Base-by-base conservation (phyloP, 2,797 vertebrate genomes). In the Sebastes oblongus region DNA sequence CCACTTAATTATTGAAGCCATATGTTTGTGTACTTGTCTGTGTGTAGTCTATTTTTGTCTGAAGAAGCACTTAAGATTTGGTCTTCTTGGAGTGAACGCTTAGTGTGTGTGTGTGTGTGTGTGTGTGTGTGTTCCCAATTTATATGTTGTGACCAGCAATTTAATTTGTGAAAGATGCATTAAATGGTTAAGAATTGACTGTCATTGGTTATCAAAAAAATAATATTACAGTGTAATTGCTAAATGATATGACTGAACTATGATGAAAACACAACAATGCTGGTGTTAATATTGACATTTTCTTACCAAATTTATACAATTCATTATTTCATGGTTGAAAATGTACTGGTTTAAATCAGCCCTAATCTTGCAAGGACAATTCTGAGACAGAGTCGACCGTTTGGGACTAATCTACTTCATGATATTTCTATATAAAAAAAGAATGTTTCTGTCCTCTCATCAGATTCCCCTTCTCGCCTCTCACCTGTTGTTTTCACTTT, bases 1-100 rank as follows among this genome's bases (percentile, higher is more conserved):
- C 72, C 79, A 56, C 62, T 89, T 90, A 81, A 89, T 91, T 84
- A 93, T 86, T 80, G 54, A 85, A 74, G 75, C 46, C 12, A 13
- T 60, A 66, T 77, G 52, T 82, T 32, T 77, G 68, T 77, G 60
- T 12, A 25, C 3, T 3, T 72, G 55, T 77, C 10, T 64, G 14
- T 64, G 72, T 81, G 72, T 12, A 61, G 55, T 62, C 67, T 54
- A 54, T 22, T 54, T 54, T 54, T 27, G 3, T 10, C 55, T 58
- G 54, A 55, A 59, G 54, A 55, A 59, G 55, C 59, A 77, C 46
- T 81, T 76, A 30, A 70, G 42, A 65, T 54, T 72, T 64, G 42
- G 42, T 74, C n/a, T 59, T 61, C 29, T 73, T 30, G 20, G 25
- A 68, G 27, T 58, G 32, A 81, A 36, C 64, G 1, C 54, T 52